Percentiles rank a stretch among this genome's conserved stretches.
These are phyloP conservation scores for Spodoptera litura DNA, from an alignment of 1,140 invertebrate species.

Conservation along the genomic window DNA sequence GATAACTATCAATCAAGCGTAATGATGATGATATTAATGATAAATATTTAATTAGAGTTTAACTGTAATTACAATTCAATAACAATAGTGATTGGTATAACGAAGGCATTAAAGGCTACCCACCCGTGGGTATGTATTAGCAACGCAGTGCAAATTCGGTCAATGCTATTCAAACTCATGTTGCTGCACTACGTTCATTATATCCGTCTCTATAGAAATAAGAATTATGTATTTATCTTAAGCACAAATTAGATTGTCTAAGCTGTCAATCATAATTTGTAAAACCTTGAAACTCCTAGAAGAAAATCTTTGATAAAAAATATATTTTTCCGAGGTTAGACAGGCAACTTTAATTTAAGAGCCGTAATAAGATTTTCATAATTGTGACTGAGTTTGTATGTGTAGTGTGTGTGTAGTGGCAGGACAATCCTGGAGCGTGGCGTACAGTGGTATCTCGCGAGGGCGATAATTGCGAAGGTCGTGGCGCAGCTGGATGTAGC, in stretches of 20 bases:
- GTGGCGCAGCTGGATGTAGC: conserved; percentile 79
- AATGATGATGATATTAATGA: conserved; percentile 26
- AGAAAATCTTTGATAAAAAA: conserved; percentile 5
- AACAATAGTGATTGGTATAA: conserved; percentile 46
- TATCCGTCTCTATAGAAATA: conserved; percentile 22
- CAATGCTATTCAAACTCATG: conserved; percentile 46
- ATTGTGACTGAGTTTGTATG: not conserved
- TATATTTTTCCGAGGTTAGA: not conserved
- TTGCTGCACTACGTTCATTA: conserved; percentile 33
- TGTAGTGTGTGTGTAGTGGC: conserved; percentile 46
- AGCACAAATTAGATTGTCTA: not conserved
- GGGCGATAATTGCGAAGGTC: conserved; percentile 81
- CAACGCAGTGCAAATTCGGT: conserved; percentile 45
- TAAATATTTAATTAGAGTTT: conserved; percentile 36
- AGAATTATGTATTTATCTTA: not conserved
- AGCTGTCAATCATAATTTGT: not conserved
- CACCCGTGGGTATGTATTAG: conserved; percentile 35
- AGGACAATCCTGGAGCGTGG: conserved; percentile 47
- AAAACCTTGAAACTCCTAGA: not conserved
- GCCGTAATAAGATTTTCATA: not conserved
- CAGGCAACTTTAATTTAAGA: not conserved
- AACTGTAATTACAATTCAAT: conserved; percentile 43
- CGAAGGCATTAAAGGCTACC: conserved; percentile 45
- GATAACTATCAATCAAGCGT: conserved; percentile 2
- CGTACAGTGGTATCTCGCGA: conserved; percentile 61